Conservation (phyloP, 2,113 vertebrate genomes). For the Pangasianodon hypophthalmus region DNA sequence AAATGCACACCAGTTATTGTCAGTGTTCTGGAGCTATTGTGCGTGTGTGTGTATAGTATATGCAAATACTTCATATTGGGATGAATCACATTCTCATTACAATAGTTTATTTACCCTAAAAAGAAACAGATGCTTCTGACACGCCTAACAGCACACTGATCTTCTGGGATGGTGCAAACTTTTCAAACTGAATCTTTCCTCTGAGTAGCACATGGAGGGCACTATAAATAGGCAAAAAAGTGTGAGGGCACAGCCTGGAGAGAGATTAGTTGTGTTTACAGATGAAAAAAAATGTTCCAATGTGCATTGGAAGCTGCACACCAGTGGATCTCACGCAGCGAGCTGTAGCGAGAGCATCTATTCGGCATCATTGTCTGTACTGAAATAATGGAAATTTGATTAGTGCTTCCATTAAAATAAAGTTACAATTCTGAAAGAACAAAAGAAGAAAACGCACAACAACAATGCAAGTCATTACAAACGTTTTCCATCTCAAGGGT, state of each 20-base stretch:
- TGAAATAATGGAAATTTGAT: not conserved
- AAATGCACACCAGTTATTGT: constrained; percentile 1
- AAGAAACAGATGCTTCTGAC: constrained; percentile 31
- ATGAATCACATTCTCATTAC: constrained; percentile 13
- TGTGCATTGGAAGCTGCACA: not conserved
- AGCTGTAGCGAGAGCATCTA: not conserved
- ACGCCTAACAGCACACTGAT: constrained; percentile 2
- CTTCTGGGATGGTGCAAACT: constrained; percentile 15
- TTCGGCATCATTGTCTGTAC: not conserved
- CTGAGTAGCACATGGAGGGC: not conserved
- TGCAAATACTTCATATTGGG: constrained; percentile 29
- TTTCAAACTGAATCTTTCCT: constrained; percentile 17
- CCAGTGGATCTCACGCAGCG: not conserved
- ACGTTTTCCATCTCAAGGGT: not conserved
- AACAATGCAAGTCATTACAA: not conserved
- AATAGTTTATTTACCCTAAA: constrained; percentile 27
- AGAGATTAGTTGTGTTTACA: constrained; percentile 33
- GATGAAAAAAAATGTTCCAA: not conserved
- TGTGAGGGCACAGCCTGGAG: constrained; percentile 18
- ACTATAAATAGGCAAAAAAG: constrained; percentile 1
- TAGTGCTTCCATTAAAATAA: not conserved
- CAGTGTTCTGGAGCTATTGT: not conserved
- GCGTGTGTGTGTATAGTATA: not conserved
- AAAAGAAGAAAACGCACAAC: not conserved
- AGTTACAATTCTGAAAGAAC: not conserved